Evolutionary conservation across 2,113 vertebrate genomes (phyloP), one percentile per base, ranked within the genome.

Genomic region (Cyprinus carpio): DNA sequence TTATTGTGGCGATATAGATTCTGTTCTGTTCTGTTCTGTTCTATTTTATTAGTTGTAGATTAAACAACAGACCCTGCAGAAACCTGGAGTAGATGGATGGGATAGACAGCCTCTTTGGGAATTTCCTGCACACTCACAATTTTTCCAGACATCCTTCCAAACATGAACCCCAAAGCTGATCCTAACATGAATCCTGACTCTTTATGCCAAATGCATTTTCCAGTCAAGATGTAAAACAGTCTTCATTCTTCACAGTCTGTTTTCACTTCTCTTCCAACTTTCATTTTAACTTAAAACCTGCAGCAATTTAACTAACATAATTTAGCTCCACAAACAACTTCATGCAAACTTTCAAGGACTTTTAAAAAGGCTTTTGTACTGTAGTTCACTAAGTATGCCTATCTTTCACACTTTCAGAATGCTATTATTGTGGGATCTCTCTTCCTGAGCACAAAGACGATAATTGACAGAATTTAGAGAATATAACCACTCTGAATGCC

Each of bases 131-230:
- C 84, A 81, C 84, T 83, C 86, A 90, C 62, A 58, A 25, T 75
- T 62, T 86, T 81, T 75, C 75, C 81, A 78, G 84, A 85, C 87
- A 89, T 31, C 87, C 91, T 90, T 90, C 81, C 77, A 85, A 92
- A 90, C 88, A 91, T 79, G 85, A 62, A 82, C 74, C 71, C 49
- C 69, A 82, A 89, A 81, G 62, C 16, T 37, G 15, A 60, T 54
- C 67, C 74, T 67, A 86, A 91, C 85, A 84, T 71, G 85, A 86
- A 81, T 82, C 54, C 84, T 40, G 20, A 43, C 29, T 75, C 49
- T 31, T 77, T 75, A 40, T 51, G 84, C 84, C 87, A 86, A 91
- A 89, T 91, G 82, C 56, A 81, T 90, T 92, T 93, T 91, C 89
- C 90, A 88, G 75, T 54, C 76, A 23, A 84, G 89, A 86, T 80